These are phyloP conservation scores for Dysmachus trigonus DNA, from an alignment of 2,888 invertebrate genomes.

Conservation along the genomic window DNA sequence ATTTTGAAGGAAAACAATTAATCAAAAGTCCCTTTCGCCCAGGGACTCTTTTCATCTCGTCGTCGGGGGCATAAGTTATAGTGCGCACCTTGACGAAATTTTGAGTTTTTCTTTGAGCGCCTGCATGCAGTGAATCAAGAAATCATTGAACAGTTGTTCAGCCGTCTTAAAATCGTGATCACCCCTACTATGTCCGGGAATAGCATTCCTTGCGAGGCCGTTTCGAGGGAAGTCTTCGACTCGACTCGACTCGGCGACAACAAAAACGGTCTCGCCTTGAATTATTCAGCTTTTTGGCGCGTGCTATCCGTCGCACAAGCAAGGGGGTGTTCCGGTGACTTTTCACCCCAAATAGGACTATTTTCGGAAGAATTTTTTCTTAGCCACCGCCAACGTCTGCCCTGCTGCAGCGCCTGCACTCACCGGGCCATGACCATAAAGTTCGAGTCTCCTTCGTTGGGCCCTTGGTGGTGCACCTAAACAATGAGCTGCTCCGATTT, in stretches of 20 bases:
- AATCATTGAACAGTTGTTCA: conserved; percentile 35
- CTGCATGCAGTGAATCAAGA: conserved; percentile 10
- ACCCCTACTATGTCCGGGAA: conserved; percentile 18
- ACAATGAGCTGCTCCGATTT: neutral
- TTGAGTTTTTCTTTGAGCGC: neutral
- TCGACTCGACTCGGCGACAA: neutral
- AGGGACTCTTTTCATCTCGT: neutral
- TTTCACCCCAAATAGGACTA: conserved; percentile 41
- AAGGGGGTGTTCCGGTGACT: conserved; percentile 45
- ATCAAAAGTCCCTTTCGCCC: conserved; percentile 8
- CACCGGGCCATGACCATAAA: neutral
- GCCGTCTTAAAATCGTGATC: conserved; percentile 22
- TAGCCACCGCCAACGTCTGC: neutral
- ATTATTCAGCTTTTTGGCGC: conserved; percentile 44
- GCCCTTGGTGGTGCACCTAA: conserved; percentile 10
- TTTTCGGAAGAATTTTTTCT: conserved; percentile 27
- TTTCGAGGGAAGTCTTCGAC: neutral
- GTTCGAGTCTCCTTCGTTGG: neutral
- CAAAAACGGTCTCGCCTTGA: conserved; percentile 6
- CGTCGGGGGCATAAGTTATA: neutral
- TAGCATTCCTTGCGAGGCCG: neutral
- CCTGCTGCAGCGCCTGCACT: conserved; percentile 16
- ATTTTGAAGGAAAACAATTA: conserved; percentile 30
- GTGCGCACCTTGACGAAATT: conserved; percentile 26
- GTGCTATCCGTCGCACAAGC: conserved; percentile 38